Evolutionary conservation across 2,113 vertebrate genomes (phyloP).

Genomic region (Orcinus orca): DNA sequence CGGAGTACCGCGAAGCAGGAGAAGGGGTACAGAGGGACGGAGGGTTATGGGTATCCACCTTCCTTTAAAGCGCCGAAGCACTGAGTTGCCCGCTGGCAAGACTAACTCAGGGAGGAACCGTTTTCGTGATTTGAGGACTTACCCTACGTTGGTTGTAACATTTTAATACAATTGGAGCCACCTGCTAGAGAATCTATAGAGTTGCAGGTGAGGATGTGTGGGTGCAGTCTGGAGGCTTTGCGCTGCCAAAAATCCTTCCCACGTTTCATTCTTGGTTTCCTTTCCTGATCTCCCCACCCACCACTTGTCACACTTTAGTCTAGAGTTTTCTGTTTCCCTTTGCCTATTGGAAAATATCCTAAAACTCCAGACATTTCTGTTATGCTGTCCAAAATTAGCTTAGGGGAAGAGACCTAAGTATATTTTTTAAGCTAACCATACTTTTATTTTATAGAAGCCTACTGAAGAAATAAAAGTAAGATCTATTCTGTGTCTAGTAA

Average conservation of each 20-base stretch:
- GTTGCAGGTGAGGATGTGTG: rapidly evolving
- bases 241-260: not conserved
- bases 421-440: not conserved
- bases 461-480: not conserved
- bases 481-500: conserved; percentile 17
- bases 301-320: not conserved
- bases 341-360: not conserved
- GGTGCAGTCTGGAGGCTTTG: not conserved
- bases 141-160: not conserved
- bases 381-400: not conserved
- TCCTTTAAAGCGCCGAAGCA: rapidly evolving
- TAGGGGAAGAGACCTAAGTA: not conserved
- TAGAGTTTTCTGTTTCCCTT: not conserved
- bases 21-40: rapidly evolving
- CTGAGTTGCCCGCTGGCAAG: not conserved
- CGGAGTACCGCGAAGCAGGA: rapidly evolving
- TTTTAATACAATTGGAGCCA: not conserved
- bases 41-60: no score
- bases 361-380: not conserved
- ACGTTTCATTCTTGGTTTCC: not conserved
- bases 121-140: not conserved
- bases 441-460: not conserved
- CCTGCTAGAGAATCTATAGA: not conserved
- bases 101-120: not conserved
- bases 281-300: no score